A percentile compares a stretch with the other conserved stretches of the same genome.
Evolutionary conservation across 2,797 vertebrate genomes (phyloP).

Genomic region (Nannoperca australis): DNA sequence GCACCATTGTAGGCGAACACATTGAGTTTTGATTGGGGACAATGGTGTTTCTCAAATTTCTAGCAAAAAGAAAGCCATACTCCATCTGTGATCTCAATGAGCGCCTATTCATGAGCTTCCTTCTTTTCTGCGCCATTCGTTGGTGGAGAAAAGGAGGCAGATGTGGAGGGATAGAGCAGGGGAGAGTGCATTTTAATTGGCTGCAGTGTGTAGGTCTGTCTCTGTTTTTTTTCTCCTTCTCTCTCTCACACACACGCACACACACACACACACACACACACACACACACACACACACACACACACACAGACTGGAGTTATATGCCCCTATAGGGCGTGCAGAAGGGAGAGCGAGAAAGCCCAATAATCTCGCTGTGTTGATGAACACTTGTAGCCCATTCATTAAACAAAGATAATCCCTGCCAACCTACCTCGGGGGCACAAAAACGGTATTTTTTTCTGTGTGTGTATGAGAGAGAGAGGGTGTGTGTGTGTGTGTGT

Average conservation of each 20-base stretch:
- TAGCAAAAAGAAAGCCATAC: slow-evolving; percentile 93
- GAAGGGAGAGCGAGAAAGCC: slow-evolving; percentile 64
- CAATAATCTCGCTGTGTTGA: slow-evolving; percentile 80
- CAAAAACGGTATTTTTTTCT: slow-evolving; percentile 79
- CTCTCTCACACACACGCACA: slow-evolving; percentile 12
- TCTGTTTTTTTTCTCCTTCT: slow-evolving; percentile 14
- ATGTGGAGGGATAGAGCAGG: slow-evolving; percentile 90
- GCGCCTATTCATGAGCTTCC: slow-evolving; percentile 87
- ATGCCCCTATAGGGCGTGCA: slow-evolving; percentile 61
- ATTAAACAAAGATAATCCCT: slow-evolving; percentile 89
- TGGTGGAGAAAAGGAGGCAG: slow-evolving; percentile 93
- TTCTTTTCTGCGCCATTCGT: slow-evolving; percentile 84
- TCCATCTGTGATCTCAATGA: slow-evolving; percentile 99
- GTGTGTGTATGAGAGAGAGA: slow-evolving; percentile 34
- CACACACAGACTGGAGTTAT: slow-evolving; percentile 57
- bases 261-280: slow-evolving; percentile 34
- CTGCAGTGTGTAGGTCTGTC: slow-evolving; percentile 74
- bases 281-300: slow-evolving; percentile 38
- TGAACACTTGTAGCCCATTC: slow-evolving; percentile 84
- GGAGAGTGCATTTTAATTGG: slow-evolving; percentile 93
- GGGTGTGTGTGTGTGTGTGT: slow-evolving; percentile 32
- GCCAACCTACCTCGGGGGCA: slow-evolving; percentile 87
- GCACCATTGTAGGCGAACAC: slow-evolving; percentile 92
- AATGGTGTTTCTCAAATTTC: slow-evolving; percentile 99
- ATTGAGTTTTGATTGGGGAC: slow-evolving; percentile 98